Percentiles rank a stretch among this genome's conserved stretches.
These are phyloP conservation scores for Halichoerus grypus DNA, from an alignment of 2,113 vertebrate genomes.

Conservation along the genomic window DNA sequence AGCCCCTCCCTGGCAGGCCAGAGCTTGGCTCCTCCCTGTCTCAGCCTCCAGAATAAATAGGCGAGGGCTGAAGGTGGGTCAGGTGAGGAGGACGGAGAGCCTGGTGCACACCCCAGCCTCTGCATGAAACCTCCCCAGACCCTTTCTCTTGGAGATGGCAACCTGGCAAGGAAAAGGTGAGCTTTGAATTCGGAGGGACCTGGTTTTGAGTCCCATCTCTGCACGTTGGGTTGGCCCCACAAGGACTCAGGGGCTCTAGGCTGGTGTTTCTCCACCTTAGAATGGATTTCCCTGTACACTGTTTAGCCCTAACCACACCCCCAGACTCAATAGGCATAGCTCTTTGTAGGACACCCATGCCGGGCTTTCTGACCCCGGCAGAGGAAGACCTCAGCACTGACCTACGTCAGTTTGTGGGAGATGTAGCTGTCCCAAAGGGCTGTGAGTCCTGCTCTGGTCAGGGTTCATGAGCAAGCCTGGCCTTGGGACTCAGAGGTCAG, in stretches of 20 bases:
- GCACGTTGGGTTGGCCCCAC: fast-evolving
- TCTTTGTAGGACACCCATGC: neutral
- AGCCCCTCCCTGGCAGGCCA: neutral
- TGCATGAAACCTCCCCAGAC: neutral
- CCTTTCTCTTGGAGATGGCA: neutral
- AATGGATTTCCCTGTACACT: neutral
- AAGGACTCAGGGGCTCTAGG: neutral
- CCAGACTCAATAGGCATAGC: neutral
- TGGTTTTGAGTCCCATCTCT: neutral
- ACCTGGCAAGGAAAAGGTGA: neutral
- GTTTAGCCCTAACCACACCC: neutral
- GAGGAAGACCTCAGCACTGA: neutral
- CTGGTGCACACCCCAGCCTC: neutral
- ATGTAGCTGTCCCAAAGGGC: neutral
- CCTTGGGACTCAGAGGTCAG: neutral
- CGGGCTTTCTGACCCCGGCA: neutral
- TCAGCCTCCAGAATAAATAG: neutral
- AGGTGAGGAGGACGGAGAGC: neutral
- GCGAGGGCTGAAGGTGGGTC: neutral
- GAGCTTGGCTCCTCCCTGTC: neutral
- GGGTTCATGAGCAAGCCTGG: neutral
- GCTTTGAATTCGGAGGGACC: neutral
- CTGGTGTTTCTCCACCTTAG: neutral
- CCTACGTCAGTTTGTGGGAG: neutral
- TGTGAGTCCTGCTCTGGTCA: neutral